These are phyloP conservation scores for Liposcelis brunnea DNA, from an alignment of 2,888 invertebrate species.

Conservation along the genomic window DNA sequence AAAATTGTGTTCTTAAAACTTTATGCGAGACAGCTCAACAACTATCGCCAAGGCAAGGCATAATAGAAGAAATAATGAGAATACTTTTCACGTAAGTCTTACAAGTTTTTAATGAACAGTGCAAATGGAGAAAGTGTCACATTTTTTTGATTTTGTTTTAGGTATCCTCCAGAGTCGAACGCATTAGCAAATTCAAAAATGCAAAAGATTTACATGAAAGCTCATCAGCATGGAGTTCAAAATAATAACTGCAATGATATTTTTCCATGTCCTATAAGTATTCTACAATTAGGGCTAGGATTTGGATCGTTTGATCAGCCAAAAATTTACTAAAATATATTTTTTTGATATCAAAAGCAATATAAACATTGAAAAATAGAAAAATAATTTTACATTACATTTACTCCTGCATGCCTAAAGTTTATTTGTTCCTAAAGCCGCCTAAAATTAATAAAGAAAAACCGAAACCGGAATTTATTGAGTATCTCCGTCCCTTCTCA, in stretches of 20 bases:
- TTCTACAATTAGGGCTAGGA: not conserved
- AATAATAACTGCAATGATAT: not conserved
- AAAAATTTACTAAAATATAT: no score
- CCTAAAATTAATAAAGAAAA: no score
- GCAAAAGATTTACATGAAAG: not conserved
- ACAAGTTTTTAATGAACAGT: not conserved
- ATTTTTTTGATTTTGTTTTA: not conserved
- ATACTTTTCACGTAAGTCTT: slow-evolving; percentile 4
- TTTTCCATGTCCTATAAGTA: slow-evolving; percentile 3
- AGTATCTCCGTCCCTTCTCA: no score
- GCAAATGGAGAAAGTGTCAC: not conserved
- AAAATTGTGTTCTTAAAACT: slow-evolving; percentile 42
- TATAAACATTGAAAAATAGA: no score
- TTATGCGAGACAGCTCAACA: slow-evolving; percentile 43
- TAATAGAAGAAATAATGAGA: not conserved
- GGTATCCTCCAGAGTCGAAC: slow-evolving; percentile 1
- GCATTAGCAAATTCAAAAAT: not conserved
- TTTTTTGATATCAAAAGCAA: no score
- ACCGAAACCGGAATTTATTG: no score
- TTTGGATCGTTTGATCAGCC: not conserved
- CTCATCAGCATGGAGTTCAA: not conserved
- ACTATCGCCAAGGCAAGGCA: not conserved
- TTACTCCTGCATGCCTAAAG: no score
- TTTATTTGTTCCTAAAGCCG: no score
- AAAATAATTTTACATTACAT: no score